These are phyloP conservation scores for Eurytoma californica DNA, from an alignment of 2,888 invertebrate genomes.

Conservation along the genomic window DNA sequence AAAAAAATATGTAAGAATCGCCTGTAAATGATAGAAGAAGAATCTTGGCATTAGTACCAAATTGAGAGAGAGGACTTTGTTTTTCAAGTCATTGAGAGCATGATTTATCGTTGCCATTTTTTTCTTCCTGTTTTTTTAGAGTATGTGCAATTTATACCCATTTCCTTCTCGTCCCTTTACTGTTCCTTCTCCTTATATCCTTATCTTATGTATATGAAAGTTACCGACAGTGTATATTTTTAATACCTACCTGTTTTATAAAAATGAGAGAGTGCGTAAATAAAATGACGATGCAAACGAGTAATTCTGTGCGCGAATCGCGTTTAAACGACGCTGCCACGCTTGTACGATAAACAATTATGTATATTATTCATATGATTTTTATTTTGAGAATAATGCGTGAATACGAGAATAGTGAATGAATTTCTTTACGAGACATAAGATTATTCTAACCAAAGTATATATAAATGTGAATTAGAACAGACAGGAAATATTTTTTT, in stretches of 20 bases:
- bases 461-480: conserved; percentile 60
- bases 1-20: conserved; percentile 25
- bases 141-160: conserved; percentile 66
- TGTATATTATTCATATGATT: conserved; percentile 47
- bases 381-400: conserved; percentile 53
- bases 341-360: conserved; percentile 48
- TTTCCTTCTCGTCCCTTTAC: conserved; percentile 15
- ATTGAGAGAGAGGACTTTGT: conserved; percentile 53
- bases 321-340: conserved; percentile 35
- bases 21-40: conserved; percentile 32
- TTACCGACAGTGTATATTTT: conserved; percentile 74
- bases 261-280: conserved; percentile 46
- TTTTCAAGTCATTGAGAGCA: conserved; percentile 61
- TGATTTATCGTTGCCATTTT: conserved; percentile 68
- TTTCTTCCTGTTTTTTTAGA: conserved; percentile 56
- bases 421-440: conserved; percentile 53
- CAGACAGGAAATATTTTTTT: conserved; percentile 50
- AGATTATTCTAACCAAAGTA: conserved; percentile 68
- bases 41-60: conserved; percentile 21
- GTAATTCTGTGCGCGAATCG: conserved; percentile 47
- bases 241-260: conserved; percentile 70
- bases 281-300: conserved; percentile 47
- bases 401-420: conserved; percentile 41
- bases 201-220: conserved; percentile 69
- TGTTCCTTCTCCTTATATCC: conserved; percentile 1